Conservation (phyloP, 2,888 invertebrate species). For the Drosophila koepferae region DNA sequence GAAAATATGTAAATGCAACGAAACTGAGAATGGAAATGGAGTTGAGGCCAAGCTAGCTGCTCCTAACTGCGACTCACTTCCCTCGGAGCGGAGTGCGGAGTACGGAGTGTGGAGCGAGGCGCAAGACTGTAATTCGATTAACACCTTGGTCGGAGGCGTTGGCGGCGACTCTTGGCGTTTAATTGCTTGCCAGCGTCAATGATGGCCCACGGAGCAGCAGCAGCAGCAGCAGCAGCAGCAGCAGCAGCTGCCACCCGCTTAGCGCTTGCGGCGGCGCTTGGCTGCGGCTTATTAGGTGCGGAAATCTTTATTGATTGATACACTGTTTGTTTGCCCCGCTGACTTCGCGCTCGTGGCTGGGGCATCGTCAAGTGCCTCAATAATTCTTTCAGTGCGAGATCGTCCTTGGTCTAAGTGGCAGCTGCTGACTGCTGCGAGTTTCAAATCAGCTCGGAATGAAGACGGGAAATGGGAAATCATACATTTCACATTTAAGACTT, state of each 20-base stretch:
- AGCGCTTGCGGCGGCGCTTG: conserved; percentile 31
- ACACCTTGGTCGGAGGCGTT: conserved; percentile 59
- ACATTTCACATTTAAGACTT: too few species aligned
- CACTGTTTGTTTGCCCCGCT: conserved; percentile 79
- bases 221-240: not conserved
- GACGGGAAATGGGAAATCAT: not conserved
- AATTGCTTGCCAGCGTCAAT: conserved; percentile 75
- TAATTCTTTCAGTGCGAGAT: conserved; percentile 68
- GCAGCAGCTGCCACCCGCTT: conserved; percentile 19
- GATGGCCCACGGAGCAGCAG: conserved; percentile 38
- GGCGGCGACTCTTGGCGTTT: conserved; percentile 70
- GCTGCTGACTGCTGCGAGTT: conserved; percentile 25
- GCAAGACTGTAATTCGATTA: conserved; percentile 70
- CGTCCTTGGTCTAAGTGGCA: conserved; percentile 53
- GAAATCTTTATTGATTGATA: conserved; percentile 83
- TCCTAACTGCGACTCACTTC: conserved; percentile 8
- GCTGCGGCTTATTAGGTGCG: conserved; percentile 79
- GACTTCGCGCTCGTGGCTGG: conserved; percentile 15
- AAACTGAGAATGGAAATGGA: conserved; percentile 42
- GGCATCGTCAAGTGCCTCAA: conserved; percentile 48
- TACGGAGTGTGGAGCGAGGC: not conserved
- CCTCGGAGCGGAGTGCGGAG: not conserved
- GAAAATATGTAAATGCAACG: conserved; percentile 74
- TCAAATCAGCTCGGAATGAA: not conserved
- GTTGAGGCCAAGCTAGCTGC: conserved; percentile 47